Percentiles rank a stretch among this genome's conserved stretches.
Conservation (phyloP, 1,140 invertebrate genomes). For the Drosophila seguyi region DNA sequence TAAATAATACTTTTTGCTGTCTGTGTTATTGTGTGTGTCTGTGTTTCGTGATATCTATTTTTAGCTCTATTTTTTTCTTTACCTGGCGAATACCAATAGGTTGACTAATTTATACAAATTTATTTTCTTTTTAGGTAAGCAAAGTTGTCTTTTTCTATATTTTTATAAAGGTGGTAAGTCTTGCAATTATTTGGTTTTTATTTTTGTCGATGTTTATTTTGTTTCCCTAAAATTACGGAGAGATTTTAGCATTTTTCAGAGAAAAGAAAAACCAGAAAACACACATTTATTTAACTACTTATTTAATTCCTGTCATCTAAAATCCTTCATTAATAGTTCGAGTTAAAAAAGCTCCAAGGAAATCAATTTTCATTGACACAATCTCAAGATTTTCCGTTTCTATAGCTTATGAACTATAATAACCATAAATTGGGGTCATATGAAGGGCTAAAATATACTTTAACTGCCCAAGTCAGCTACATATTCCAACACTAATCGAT, state of each 20-base stretch:
- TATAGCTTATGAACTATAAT: slow-evolving; percentile 58
- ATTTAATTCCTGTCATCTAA: neutral
- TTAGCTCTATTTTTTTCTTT: slow-evolving; percentile 4
- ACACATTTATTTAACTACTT: neutral
- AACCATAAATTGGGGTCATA: slow-evolving; percentile 32
- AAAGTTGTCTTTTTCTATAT: neutral
- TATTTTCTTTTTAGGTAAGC: slow-evolving; percentile 12
- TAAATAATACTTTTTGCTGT: slow-evolving; percentile 13
- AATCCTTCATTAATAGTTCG: neutral
- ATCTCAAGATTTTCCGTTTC: neutral
- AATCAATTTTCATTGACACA: neutral
- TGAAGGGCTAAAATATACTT: slow-evolving; percentile 25
- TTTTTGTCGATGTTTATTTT: neutral
- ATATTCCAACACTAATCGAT: slow-evolving; percentile 56
- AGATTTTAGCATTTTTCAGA: neutral
- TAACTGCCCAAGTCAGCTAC: slow-evolving; percentile 14
- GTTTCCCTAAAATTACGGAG: neutral
- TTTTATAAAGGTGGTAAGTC: slow-evolving; percentile 4
- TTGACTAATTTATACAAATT: slow-evolving; percentile 5
- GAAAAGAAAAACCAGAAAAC: neutral
- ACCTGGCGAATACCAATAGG: neutral
- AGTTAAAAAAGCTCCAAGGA: neutral
- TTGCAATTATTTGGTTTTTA: too few species aligned
- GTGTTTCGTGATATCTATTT: slow-evolving; percentile 5
- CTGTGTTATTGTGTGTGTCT: slow-evolving; percentile 14